Base-by-base conservation (phyloP, 2,797 vertebrate genomes). In the Onychomys arenicola region DNA sequence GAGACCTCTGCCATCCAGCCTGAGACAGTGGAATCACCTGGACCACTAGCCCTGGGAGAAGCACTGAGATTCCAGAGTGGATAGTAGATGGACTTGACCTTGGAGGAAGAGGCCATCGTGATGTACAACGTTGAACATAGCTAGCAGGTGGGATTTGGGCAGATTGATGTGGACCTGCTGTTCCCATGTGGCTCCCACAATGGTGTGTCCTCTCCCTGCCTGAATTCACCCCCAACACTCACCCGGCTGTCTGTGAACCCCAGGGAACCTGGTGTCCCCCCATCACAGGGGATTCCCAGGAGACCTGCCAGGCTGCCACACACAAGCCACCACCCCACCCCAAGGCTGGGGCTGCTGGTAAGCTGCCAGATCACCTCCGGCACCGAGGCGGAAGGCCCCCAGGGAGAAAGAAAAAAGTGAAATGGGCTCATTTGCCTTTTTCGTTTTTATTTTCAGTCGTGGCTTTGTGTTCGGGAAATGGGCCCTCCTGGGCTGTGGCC, bases 401-500 rank as follows among this genome's bases (percentile, higher is more conserved):
- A 4, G 95, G 61, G 87, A 83, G 27, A 69, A 83, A 52, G 67
- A 37, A 32, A 92, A 96, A 87, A 95, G 96, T 96, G 97, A 97
- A 94, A 94, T 21, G 43, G 57, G 37, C 92, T 95, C 84, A 69
- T 94, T 93, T 96, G 96, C 94, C 81, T 82, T 82, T 95, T 61
- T 95, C 55, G 2, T n/a, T 94, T 73, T 95, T 93, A 71, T 89
- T 95, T 90, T 94, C 23, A 25, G 65, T 61, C 67, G 61, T 23
- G 37, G 67, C 73, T 82, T 71, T 23, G 29, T 46, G 0, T 83
- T 78, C 80, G 40, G 91, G 67, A 91, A 88, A 10, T 2, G 46
- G 86, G 40, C 6, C 32, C 84, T 46, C 16, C 2, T 7, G 49
- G 57, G 16, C 61, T 25, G 21, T 10, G 0, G 59, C 46, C 8